Conservation (phyloP, 2,113 vertebrate genomes). For the Tursiops truncatus region DNA sequence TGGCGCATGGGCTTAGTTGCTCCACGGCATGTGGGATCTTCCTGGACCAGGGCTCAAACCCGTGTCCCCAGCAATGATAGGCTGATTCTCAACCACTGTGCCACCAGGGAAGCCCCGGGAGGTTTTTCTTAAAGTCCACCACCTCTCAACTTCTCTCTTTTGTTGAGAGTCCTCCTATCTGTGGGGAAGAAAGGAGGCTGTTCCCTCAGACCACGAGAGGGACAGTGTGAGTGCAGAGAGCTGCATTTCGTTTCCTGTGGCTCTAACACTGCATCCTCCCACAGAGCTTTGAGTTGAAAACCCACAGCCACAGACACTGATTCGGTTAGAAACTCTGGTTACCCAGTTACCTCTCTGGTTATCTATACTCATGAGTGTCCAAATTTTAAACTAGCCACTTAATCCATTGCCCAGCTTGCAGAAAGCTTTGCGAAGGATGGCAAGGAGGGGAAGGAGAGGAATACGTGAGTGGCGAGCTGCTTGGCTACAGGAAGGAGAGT, state of each 20-base stretch:
- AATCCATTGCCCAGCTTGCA: background rate
- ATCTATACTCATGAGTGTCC: background rate
- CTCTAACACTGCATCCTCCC: too few species aligned
- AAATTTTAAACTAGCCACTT: background rate
- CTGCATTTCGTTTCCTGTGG: background rate
- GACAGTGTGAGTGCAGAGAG: background rate
- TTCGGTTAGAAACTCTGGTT: background rate
- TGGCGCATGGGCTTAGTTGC: too few species aligned
- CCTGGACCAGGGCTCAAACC: too few species aligned
- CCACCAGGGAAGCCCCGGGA: background rate
- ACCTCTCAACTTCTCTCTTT: background rate
- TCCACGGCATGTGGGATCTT: too few species aligned
- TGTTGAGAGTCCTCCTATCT: too few species aligned
- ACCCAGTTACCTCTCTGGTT: background rate
- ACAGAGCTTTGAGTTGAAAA: background rate
- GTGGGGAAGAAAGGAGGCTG: background rate
- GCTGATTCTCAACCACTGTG: too few species aligned
- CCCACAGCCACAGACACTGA: background rate
- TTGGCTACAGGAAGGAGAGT: background rate
- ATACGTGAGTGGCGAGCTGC: fast-evolving
- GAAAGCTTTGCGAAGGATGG: background rate
- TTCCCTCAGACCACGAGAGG: fast-evolving
- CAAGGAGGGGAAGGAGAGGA: background rate
- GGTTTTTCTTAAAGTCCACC: background rate
- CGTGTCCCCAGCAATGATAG: too few species aligned